Base-by-base conservation (phyloP, 2,888 invertebrate species). In the Dioctria rufipes region DNA sequence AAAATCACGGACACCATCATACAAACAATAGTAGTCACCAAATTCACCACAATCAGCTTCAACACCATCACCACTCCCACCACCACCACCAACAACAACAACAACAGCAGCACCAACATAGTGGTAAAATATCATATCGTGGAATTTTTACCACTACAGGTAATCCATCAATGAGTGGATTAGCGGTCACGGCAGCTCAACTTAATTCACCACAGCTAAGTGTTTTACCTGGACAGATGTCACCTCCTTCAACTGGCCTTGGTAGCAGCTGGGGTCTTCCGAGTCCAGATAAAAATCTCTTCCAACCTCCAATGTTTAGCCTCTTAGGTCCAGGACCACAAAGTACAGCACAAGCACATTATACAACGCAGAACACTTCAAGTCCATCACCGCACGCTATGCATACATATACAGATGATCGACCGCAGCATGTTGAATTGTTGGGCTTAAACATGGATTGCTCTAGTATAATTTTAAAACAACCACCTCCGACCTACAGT, bases 251-350 rank as follows among this genome's bases (percentile, higher is more conserved):
- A 0, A 91, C 88, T 83, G 91, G 89, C 83, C 91, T 92, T 85
- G 92, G 91, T 86, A 93, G 90, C 86, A 95, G 92, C 88, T 96
- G 93, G 94, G 92, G 94, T 85, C 90, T 95, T 83, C 94, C 93
- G 39, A 92, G 92, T 84, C 92, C 92, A 51, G 93, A 93, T 85
- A 93, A 93, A 86, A 91, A 92, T 4, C 89, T 93, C 80, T 91
- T 91, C 85, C 92, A 92, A 85, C 92, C 92, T 2, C 92, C 92
- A 4, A 91, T 93, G 89, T 93, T 92, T 85, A 91, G 91, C 65
- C 88, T 93, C 82, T 91, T 94, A 84, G 93, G 92, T 60, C 93
- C 92, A 83, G 89, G 88, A 25, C 85, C 89, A 83, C 88, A 93
- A 87, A 90, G 86, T 89, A 84, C 87, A 88, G 87, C 89, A 39